Conservation (phyloP, 1,140 invertebrate genomes). For the Dufourea novaeangliae region DNA sequence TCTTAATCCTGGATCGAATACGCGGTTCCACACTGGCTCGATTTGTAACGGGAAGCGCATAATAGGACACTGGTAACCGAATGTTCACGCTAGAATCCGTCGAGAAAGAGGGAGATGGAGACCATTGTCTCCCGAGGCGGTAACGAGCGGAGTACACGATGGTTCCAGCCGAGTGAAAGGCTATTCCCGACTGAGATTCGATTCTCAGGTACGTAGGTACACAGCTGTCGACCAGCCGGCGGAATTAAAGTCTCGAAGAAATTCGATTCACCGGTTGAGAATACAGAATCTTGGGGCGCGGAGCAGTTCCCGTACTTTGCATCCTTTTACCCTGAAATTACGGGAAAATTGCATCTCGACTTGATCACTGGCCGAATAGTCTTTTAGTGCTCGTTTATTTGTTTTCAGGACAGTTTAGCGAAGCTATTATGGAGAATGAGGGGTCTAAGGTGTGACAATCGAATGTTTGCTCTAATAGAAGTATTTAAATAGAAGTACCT, state of each 20-base stretch:
- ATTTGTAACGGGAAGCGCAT: too few species aligned
- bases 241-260: conserved; percentile 12
- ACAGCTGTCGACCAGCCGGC: not conserved
- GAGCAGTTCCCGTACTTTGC: conserved; percentile 6
- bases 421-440: too few species aligned
- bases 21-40: too few species aligned
- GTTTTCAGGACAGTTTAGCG: too few species aligned
- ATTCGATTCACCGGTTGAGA: conserved; percentile 41
- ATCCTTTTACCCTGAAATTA: conserved; percentile 38
- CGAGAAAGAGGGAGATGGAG: too few species aligned
- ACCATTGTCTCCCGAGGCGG: not conserved
- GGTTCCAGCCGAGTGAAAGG: not conserved
- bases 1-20: too few species aligned
- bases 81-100: too few species aligned
- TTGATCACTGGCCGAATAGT: conserved; percentile 26
- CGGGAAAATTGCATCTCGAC: conserved; percentile 36
- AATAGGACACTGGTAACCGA: too few species aligned
- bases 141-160: not conserved
- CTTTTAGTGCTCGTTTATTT: not conserved
- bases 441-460: too few species aligned
- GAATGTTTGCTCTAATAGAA: too few species aligned
- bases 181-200: not conserved
- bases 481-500: too few species aligned
- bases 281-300: conserved; percentile 4
- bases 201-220: not conserved